phyloP scores from a whole-genome alignment of 2,888 invertebrate genomes.

The Orchesellides sinensis region DNA sequence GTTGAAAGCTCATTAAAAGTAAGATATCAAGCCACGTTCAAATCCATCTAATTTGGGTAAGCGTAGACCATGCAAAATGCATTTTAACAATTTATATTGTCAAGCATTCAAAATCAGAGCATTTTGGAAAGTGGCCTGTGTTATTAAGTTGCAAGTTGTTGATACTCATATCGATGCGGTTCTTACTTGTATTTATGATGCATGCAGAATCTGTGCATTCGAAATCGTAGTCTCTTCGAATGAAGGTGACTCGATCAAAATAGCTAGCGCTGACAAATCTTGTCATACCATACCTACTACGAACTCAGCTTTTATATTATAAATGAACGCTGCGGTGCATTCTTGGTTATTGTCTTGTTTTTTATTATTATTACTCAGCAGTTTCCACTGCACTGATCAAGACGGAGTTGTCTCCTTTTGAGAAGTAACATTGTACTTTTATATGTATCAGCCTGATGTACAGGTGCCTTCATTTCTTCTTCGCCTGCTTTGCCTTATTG shows the following conservation, averaged over 20 bases:
- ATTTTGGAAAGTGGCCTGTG: conserved; percentile 48
- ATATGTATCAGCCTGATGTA: background rate
- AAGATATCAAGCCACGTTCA: background rate
- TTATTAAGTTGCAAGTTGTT: background rate
- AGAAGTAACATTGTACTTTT: background rate
- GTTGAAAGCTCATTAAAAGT: background rate
- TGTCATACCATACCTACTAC: no score
- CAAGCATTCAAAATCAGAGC: conserved; percentile 46
- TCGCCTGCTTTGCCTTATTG: no score
- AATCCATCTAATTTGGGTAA: background rate
- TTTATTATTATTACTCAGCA: conserved; percentile 51
- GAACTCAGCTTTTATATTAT: background rate
- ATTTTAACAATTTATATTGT: background rate
- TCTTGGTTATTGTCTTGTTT: no score
- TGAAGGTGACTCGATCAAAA: no score
- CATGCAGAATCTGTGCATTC: background rate
- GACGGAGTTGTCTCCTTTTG: conserved; percentile 31
- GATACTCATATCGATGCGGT: background rate
- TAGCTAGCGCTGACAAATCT: no score
- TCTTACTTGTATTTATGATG: background rate
- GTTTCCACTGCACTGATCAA: conserved; percentile 43
- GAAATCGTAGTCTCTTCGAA: background rate
- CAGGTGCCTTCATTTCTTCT: conserved; percentile 24
- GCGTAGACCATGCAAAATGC: conserved; percentile 4
- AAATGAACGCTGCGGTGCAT: conserved; percentile 7